These are phyloP conservation scores for Saccostrea cuccullata DNA, from an alignment of 1,140 invertebrate genomes.

Conservation along the genomic window DNA sequence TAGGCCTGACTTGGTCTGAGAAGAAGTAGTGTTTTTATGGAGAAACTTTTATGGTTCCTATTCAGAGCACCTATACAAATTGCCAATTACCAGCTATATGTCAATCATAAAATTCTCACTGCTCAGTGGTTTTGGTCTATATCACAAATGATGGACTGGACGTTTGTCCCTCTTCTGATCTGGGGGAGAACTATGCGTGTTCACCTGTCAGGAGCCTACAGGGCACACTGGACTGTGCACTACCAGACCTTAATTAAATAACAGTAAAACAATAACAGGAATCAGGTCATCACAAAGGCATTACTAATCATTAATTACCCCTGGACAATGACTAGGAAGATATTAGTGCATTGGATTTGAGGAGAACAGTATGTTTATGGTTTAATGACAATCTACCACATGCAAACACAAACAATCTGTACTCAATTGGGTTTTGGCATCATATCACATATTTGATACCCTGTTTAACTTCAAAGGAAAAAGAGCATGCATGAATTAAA, in stretches of 20 bases:
- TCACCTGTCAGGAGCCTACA: background rate
- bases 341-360: slow-evolving; percentile 1
- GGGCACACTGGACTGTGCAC: background rate
- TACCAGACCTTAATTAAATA: slow-evolving; percentile 31
- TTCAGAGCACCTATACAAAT: slow-evolving; percentile 33
- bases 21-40: slow-evolving; percentile 34
- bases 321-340: background rate
- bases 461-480: too few species aligned
- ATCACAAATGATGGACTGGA: slow-evolving; percentile 16
- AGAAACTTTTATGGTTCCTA: slow-evolving; percentile 10
- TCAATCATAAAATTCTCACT: slow-evolving; percentile 34
- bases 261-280: background rate
- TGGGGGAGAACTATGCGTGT: background rate
- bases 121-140: slow-evolving; percentile 27
- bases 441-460: too few species aligned
- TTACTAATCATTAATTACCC: slow-evolving; percentile 32
- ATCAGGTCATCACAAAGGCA: background rate
- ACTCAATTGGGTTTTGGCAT: too few species aligned
- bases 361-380: background rate
- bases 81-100: slow-evolving; percentile 32
- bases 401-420: background rate
- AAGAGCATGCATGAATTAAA: too few species aligned
- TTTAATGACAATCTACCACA: slow-evolving; percentile 6
- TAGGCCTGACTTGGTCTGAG: background rate
- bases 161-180: background rate